Evolutionary conservation across 2,888 invertebrate species (phyloP).

Genomic region (Andrena hattorfiana): DNA sequence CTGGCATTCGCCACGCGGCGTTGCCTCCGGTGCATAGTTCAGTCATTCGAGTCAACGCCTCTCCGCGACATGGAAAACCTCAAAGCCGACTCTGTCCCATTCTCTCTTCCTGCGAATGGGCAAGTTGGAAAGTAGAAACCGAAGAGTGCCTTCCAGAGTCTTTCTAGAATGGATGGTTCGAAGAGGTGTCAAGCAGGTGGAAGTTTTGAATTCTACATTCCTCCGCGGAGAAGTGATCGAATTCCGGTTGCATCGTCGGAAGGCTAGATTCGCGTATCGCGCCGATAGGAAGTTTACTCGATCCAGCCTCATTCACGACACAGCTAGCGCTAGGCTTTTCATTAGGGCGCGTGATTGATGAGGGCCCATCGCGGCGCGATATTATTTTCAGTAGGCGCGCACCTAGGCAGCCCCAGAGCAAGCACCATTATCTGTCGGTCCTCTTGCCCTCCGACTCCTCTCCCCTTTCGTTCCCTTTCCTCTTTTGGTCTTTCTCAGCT

Average conservation of each 20-base stretch:
- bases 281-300: constrained; percentile 15
- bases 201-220: not conserved
- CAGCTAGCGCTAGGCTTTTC: constrained; percentile 69
- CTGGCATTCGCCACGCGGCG: not conserved
- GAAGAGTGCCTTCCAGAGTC: constrained; percentile 8
- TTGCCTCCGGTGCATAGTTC: constrained; percentile 19
- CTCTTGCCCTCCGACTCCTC: constrained; percentile 54
- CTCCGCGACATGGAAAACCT: not conserved
- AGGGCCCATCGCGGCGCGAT: constrained; percentile 68
- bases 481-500: constrained; percentile 32
- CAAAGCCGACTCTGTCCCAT: not conserved
- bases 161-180: not conserved
- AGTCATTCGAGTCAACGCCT: constrained; percentile 28
- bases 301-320: constrained; percentile 33
- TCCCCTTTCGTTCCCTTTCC: constrained; percentile 28
- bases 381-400: constrained; percentile 74
- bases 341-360: constrained; percentile 75
- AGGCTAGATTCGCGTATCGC: constrained; percentile 28
- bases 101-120: not conserved
- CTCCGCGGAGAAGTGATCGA: not conserved
- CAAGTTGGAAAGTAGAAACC: not conserved
- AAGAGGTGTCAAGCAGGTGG: not conserved
- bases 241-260: not conserved
- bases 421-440: constrained; percentile 72
- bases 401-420: constrained; percentile 55